A percentile compares a stretch with the other conserved stretches of the same genome.
These are phyloP conservation scores for Nettapus auritus DNA, from an alignment of 2,113 vertebrate species.

Conservation along the genomic window DNA sequence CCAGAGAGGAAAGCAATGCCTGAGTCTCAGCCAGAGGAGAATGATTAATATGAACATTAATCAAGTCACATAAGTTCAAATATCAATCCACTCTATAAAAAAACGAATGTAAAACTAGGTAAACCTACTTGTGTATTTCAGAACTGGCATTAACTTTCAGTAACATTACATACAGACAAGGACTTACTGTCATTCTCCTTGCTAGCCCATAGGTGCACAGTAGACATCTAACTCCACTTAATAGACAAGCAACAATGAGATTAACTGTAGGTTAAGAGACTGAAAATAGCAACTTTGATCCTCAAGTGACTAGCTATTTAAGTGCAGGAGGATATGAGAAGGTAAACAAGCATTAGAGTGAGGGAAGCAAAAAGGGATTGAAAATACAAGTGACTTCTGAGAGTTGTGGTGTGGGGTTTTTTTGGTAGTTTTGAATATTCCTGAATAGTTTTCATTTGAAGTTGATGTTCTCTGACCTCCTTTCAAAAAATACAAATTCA, in stretches of 20 bases:
- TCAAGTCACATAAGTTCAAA: neutral
- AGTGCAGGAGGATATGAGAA: neutral
- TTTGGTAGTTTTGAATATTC: neutral
- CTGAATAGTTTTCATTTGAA: neutral
- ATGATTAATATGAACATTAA: neutral
- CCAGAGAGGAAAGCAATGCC: neutral
- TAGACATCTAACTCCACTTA: slow-evolving; percentile 38
- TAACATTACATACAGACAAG: neutral
- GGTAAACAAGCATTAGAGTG: neutral
- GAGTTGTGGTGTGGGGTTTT: no score
- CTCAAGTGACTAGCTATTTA: neutral
- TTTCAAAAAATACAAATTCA: neutral
- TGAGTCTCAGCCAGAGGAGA: neutral
- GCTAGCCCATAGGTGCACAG: neutral
- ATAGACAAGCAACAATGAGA: slow-evolving; percentile 34
- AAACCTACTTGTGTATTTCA: neutral
- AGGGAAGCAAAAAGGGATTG: neutral
- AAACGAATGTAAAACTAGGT: neutral
- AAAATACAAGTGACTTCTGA: neutral
- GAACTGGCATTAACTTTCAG: neutral
- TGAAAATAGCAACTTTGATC: slow-evolving; percentile 67
- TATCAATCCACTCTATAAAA: neutral
- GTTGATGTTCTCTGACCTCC: neutral
- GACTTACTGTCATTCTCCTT: neutral
- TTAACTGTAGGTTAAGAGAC: slow-evolving; percentile 23